phyloP scores from a whole-genome alignment of 92 coral and sea anemone genomes.

The Micromussa lordhowensis region DNA sequence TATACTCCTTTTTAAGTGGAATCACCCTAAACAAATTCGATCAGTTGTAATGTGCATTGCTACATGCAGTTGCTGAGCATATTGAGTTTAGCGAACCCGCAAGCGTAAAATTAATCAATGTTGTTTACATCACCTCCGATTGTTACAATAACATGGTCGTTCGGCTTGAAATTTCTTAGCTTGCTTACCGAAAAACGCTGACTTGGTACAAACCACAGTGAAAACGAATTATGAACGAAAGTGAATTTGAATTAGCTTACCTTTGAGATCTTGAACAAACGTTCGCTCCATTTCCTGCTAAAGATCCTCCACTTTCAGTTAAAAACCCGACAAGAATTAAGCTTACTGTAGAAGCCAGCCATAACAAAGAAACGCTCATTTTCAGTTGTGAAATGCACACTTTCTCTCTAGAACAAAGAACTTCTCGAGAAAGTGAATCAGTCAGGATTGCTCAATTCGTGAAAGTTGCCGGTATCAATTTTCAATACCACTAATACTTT shows the following conservation, averaged over 20 bases:
- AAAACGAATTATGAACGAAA: neutral
- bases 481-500: neutral
- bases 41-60: too few relatives aligned
- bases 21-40: too few relatives aligned
- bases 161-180: neutral
- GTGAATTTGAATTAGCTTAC: slow-evolving; percentile 16
- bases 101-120: neutral
- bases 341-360: neutral
- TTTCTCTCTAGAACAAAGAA: neutral
- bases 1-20: too few relatives aligned
- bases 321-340: slow-evolving; percentile 1
- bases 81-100: neutral
- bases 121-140: neutral
- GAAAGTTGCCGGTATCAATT: neutral
- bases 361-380: slow-evolving; percentile 25
- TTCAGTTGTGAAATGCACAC: neutral
- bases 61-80: too few relatives aligned
- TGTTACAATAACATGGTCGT: neutral
- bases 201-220: neutral
- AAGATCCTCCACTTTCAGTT: slow-evolving; percentile 15
- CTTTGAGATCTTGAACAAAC: slow-evolving; percentile 72
- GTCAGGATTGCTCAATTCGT: slow-evolving; percentile 17
- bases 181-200: neutral
- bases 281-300: slow-evolving; percentile 44
- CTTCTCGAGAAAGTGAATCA: neutral